These are phyloP conservation scores for Panthera uncia DNA, from an alignment of 2,113 vertebrate genomes.

Conservation along the genomic window DNA sequence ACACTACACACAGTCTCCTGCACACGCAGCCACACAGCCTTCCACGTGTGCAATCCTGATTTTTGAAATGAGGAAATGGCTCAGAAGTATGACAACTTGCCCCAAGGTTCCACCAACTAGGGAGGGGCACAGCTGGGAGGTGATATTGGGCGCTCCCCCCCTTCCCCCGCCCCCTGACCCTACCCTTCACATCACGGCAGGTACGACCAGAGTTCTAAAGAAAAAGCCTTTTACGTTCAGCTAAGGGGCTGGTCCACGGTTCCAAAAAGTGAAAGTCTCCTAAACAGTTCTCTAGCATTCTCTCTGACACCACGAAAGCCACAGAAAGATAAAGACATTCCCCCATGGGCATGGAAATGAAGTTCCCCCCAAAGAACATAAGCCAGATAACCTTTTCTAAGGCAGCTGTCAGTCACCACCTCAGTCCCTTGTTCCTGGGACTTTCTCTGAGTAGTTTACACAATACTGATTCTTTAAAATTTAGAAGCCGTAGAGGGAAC, in stretches of 20 bases:
- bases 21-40: not conserved
- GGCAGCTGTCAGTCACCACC: not conserved
- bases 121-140: not conserved
- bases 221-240: not conserved
- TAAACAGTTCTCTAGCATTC: not conserved
- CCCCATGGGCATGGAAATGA: not conserved
- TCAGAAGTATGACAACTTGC: not conserved
- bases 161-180: not conserved
- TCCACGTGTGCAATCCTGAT: not conserved
- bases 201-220: not conserved
- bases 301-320: not conserved
- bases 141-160: not conserved
- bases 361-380: not conserved
- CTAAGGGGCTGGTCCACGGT: accelerated
- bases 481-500: not conserved
- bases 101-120: not conserved
- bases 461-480: not conserved
- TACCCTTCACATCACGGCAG: no score
- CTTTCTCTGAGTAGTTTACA: not conserved
- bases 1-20: not conserved
- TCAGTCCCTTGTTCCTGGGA: accelerated
- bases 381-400: accelerated
- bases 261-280: not conserved
- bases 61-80: not conserved
- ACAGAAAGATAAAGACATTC: not conserved